Evolutionary conservation across 2,113 vertebrate genomes (phyloP).

Genomic region (Nesoenas mayeri): DNA sequence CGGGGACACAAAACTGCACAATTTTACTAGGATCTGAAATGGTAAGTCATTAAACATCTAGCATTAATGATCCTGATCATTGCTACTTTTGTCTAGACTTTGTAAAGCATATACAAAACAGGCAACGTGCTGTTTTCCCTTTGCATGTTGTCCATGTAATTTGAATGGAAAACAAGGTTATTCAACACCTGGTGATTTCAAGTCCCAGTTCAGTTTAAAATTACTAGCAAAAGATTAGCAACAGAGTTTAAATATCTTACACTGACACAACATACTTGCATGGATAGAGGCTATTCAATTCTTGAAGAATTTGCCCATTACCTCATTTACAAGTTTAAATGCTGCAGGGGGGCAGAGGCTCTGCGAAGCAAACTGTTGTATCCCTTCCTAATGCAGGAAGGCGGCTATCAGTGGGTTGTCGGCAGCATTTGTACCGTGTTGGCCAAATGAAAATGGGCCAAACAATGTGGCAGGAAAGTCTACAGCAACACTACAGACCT

Average conservation of each 20-base stretch:
- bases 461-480: background rate
- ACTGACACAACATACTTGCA: background rate
- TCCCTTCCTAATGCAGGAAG: background rate
- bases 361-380: background rate
- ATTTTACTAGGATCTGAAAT: constrained; percentile 92
- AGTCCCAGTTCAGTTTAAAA: background rate
- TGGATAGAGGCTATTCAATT: background rate
- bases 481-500: background rate
- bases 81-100: background rate
- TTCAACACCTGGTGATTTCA: background rate
- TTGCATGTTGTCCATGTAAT: background rate
- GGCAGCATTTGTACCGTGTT: background rate
- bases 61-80: background rate
- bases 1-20: constrained; percentile 96
- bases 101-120: background rate
- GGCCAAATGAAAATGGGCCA: background rate
- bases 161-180: background rate
- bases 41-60: background rate
- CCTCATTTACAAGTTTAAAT: background rate
- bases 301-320: background rate
- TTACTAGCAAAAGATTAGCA: background rate
- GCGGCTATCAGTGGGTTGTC: background rate
- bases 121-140: fast-evolving
- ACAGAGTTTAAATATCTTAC: background rate
- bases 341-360: background rate